phyloP scores from a whole-genome alignment of 2,797 vertebrate genomes.

The Bryconaethiops microstoma region DNA sequence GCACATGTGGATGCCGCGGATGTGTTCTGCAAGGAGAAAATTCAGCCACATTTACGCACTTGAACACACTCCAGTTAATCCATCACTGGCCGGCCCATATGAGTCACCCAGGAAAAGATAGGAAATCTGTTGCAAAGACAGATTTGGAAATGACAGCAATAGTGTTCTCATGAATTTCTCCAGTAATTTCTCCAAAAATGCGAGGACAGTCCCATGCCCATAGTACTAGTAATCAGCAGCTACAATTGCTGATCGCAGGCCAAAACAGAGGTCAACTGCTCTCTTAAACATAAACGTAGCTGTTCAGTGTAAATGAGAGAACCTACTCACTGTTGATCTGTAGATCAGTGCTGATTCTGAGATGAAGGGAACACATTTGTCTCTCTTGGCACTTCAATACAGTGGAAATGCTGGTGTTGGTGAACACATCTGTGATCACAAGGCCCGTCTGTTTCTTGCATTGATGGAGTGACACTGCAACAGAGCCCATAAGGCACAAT shows the following conservation, averaged over 20 bases:
- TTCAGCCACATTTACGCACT: background rate
- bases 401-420: constrained; percentile 68
- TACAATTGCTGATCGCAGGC: too few relatives aligned
- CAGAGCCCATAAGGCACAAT: background rate
- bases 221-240: too few relatives aligned
- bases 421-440: constrained; percentile 58
- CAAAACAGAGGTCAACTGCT: too few relatives aligned
- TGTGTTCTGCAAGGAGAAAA: constrained; percentile 61
- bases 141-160: background rate
- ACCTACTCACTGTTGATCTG: constrained; percentile 65
- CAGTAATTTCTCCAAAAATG: background rate
- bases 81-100: background rate
- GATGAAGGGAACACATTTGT: constrained; percentile 69
- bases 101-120: background rate
- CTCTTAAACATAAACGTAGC: background rate
- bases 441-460: constrained; percentile 55
- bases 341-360: constrained; percentile 62
- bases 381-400: constrained; percentile 71
- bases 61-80: background rate
- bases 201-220: background rate
- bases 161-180: background rate
- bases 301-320: background rate
- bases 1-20: constrained; percentile 71
- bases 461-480: constrained; percentile 46
- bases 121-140: background rate